A percentile compares a stretch with the other conserved stretches of the same genome.
Evolutionary conservation across 2,797 vertebrate genomes (phyloP).

Genomic region (Paratrypauchen microcephalus): DNA sequence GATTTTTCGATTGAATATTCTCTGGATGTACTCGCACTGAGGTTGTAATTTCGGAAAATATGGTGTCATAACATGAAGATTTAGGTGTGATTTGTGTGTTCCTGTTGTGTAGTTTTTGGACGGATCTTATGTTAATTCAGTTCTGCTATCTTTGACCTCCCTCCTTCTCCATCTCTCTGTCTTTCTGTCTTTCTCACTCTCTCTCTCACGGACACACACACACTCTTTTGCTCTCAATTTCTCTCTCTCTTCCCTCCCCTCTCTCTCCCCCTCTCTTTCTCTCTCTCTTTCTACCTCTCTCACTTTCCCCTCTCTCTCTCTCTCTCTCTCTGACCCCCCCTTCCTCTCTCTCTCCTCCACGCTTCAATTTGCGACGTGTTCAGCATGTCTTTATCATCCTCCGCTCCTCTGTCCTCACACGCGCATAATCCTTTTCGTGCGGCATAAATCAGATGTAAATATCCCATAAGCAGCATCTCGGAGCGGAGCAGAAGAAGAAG

Average conservation of each 20-base stretch:
- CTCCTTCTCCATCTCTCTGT: too few relatives aligned
- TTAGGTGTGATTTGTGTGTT: neutral
- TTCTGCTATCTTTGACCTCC: slow-evolving; percentile 26
- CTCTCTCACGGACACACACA: too few relatives aligned
- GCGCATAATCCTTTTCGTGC: slow-evolving; percentile 6
- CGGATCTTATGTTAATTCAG: slow-evolving; percentile 34
- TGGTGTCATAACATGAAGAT: neutral
- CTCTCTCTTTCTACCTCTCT: neutral
- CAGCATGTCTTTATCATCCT: slow-evolving; percentile 5
- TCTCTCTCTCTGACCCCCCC: neutral
- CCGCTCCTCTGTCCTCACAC: neutral
- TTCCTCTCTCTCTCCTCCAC: slow-evolving; percentile 5
- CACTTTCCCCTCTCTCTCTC: neutral
- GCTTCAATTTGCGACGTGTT: slow-evolving; percentile 8
- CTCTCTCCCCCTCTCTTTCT: neutral
- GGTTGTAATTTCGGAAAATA: neutral
- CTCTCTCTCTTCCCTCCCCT: too few relatives aligned
- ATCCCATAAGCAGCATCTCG: slow-evolving; percentile 32
- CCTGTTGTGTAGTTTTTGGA: slow-evolving; percentile 1
- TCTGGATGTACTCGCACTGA: neutral
- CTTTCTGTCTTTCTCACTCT: neutral
- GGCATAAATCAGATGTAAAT: slow-evolving; percentile 40
- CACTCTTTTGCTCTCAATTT: too few relatives aligned
- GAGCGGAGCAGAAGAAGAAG: slow-evolving; percentile 8
- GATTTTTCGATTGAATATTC: neutral